Conservation (phyloP, 2,797 vertebrate genomes). For the Helostoma temminkii region DNA sequence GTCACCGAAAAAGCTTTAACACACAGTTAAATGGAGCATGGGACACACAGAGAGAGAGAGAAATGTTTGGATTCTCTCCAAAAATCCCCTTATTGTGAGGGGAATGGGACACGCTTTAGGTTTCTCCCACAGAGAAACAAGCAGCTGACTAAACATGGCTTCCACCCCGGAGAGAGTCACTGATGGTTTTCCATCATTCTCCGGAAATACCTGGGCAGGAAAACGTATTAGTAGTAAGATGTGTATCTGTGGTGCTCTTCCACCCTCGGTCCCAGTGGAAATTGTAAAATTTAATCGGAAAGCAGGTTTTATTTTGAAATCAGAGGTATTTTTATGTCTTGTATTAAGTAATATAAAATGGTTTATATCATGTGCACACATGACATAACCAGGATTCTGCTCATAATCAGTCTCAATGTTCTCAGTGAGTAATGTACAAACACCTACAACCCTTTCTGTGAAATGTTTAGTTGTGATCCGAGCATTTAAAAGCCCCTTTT, state of each 20-base stretch:
- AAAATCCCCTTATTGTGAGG: conserved; percentile 11
- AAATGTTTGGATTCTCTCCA: conserved; percentile 47
- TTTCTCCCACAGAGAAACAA: conserved; percentile 53
- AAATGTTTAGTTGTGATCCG: conserved; percentile 9
- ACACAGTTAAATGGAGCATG: background rate
- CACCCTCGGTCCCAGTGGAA: conserved; percentile 3
- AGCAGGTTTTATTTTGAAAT: conserved; percentile 23
- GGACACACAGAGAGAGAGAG: conserved; percentile 8
- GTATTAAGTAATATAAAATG: background rate
- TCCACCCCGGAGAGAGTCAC: conserved; percentile 43
- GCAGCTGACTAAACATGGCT: conserved; percentile 76
- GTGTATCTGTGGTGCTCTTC: conserved; percentile 19
- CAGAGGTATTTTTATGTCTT: background rate
- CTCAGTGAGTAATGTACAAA: conserved; percentile 12
- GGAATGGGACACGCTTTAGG: conserved; percentile 30
- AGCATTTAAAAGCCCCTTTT: conserved; percentile 50
- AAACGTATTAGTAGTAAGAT: conserved; percentile 27
- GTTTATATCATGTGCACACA: background rate
- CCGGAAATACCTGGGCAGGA: conserved; percentile 62
- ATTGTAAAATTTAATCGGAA: conserved; percentile 11
- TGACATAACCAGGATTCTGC: background rate
- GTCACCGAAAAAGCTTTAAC: background rate
- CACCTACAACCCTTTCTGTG: conserved; percentile 1
- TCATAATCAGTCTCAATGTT: background rate
- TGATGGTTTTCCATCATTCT: conserved; percentile 49